These are phyloP conservation scores for Ennomos fuscantarius DNA, from an alignment of 2,888 invertebrate species.

Conservation along the genomic window DNA sequence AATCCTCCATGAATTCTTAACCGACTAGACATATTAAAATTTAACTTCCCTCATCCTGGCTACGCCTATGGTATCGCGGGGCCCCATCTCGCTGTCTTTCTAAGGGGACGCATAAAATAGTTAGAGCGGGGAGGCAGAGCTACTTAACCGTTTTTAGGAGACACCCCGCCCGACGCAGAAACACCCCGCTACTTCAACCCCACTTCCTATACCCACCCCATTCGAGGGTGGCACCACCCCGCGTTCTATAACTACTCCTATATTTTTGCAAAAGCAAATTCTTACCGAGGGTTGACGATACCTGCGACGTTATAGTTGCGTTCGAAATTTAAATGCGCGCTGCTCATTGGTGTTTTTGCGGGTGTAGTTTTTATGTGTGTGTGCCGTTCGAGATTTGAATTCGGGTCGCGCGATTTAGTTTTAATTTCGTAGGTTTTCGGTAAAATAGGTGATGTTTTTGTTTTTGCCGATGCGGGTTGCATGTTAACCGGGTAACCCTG, in stretches of 20 bases:
- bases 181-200: constrained; percentile 76
- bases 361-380: constrained; percentile 62
- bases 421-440: constrained; percentile 76
- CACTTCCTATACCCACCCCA: constrained; percentile 75
- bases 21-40: constrained; percentile 81
- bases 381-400: constrained; percentile 67
- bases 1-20: constrained; percentile 83
- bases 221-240: constrained; percentile 55
- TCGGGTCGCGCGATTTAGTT: constrained; percentile 81
- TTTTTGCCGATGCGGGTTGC: constrained; percentile 60
- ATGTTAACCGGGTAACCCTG: constrained; percentile 37
- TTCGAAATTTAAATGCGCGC: constrained; percentile 67
- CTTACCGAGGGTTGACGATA: constrained; percentile 80
- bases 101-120: constrained; percentile 85
- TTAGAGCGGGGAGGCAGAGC: constrained; percentile 82
- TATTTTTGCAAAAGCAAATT: constrained; percentile 81
- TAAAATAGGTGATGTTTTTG: constrained; percentile 64
- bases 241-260: constrained; percentile 76
- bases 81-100: constrained; percentile 83
- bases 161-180: constrained; percentile 78
- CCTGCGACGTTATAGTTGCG: constrained; percentile 72
- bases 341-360: constrained; percentile 74
- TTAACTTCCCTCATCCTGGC: constrained; percentile 72
- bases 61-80: constrained; percentile 74
- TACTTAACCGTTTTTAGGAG: constrained; percentile 85